These are phyloP conservation scores for Ricordea florida DNA, from an alignment of 92 coral and sea anemone genomes.

Conservation along the genomic window DNA sequence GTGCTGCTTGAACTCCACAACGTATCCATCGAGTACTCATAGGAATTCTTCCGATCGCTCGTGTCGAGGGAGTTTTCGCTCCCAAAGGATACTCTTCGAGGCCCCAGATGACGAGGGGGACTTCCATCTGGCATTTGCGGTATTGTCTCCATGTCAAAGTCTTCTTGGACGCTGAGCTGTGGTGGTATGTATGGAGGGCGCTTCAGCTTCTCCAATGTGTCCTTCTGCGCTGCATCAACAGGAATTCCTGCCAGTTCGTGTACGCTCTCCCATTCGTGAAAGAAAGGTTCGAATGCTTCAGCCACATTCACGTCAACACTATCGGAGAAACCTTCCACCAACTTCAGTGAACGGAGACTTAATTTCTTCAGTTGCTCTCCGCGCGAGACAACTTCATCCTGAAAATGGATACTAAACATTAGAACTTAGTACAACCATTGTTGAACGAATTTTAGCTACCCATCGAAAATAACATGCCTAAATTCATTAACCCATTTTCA, in stretches of 20 bases:
- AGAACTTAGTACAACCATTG: background rate
- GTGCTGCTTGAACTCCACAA: conserved; percentile 86
- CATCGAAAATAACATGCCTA: no score
- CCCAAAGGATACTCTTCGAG: conserved; percentile 57
- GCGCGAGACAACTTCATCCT: conserved; percentile 84
- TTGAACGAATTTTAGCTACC: background rate
- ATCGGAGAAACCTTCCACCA: conserved; percentile 78
- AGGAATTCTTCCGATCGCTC: conserved; percentile 62
- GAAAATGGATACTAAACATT: background rate
- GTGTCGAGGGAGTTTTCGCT: conserved; percentile 56
- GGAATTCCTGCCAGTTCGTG: conserved; percentile 90
- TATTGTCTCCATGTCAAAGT: conserved; percentile 31
- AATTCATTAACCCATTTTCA: no score
- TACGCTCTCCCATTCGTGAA: conserved; percentile 90
- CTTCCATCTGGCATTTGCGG: conserved; percentile 24
- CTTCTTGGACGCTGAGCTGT: conserved; percentile 15
- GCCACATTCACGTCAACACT: conserved; percentile 84
- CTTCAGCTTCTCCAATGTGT: conserved; percentile 51
- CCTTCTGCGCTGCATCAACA: conserved; percentile 42
- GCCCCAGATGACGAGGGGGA: background rate
- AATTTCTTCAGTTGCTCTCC: conserved; percentile 77
- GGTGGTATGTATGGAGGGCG: conserved; percentile 45
- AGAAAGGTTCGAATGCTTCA: conserved; percentile 80
- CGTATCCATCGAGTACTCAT: conserved; percentile 82
- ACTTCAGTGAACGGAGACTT: conserved; percentile 80